phyloP scores from a whole-genome alignment of 2,888 invertebrate species.

The Seira ritae region DNA sequence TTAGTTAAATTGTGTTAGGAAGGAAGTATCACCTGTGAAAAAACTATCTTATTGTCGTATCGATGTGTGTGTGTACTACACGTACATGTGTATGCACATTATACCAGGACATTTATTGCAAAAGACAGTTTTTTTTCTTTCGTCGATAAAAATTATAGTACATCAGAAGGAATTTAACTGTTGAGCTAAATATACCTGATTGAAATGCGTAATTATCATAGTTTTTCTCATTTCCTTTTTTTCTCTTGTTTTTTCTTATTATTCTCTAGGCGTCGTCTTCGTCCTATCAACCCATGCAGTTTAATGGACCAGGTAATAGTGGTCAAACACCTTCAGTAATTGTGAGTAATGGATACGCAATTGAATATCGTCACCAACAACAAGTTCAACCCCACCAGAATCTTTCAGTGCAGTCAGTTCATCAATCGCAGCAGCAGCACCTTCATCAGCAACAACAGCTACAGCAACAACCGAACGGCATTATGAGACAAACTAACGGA shows the following conservation, averaged over 20 bases:
- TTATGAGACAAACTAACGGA: slow-evolving; percentile 45
- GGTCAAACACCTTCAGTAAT: slow-evolving; percentile 47
- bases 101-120: too few species aligned
- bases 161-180: too few species aligned
- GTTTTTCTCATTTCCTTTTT: slow-evolving; percentile 48
- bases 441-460: slow-evolving; percentile 44
- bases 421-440: slow-evolving; percentile 52
- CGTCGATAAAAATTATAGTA: slow-evolving; percentile 1
- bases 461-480: slow-evolving; percentile 31
- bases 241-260: slow-evolving; percentile 27
- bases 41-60: too few species aligned
- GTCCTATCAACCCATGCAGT: slow-evolving; percentile 65
- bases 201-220: slow-evolving; percentile 33
- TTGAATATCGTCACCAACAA: slow-evolving; percentile 69
- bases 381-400: slow-evolving; percentile 66
- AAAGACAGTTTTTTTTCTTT: too few species aligned
- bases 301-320: slow-evolving; percentile 67
- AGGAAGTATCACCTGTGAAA: slow-evolving; percentile 46
- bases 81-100: too few species aligned
- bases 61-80: too few species aligned
- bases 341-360: slow-evolving; percentile 60
- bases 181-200: too few species aligned
- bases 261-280: slow-evolving; percentile 39
- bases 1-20: slow-evolving; percentile 23
- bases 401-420: slow-evolving; percentile 68